phyloP scores from a whole-genome alignment of 1,140 invertebrate species.

The Drosophila bipectinata region DNA sequence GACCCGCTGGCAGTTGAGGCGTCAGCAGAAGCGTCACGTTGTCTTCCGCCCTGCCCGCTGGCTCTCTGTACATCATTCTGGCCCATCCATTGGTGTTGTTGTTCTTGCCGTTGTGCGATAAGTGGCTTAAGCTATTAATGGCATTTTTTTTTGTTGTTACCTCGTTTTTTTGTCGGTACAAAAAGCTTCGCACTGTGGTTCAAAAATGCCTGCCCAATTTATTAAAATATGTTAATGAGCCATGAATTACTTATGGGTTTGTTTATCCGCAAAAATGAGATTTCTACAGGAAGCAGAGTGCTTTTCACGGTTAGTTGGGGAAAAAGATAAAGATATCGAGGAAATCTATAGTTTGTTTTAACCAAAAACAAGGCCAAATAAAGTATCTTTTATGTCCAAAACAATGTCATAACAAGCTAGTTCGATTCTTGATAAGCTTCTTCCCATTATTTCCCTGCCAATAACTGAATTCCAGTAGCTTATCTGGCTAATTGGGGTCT shows the following conservation, averaged over 20 bases:
- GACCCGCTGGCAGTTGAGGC: constrained; percentile 49
- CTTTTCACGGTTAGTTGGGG: background rate
- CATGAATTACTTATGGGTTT: constrained; percentile 1
- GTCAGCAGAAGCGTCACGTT: constrained; percentile 23
- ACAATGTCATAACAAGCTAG: too few relatives aligned
- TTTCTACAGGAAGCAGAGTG: background rate
- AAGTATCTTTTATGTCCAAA: background rate
- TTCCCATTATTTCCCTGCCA: background rate
- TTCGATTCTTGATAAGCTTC: too few relatives aligned
- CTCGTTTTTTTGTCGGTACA: constrained; percentile 49
- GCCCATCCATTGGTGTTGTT: constrained; percentile 54
- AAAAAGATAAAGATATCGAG: background rate
- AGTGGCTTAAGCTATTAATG: constrained; percentile 82
- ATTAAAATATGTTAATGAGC: constrained; percentile 32
- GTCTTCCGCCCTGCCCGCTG: constrained; percentile 9
- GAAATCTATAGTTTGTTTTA: background rate
- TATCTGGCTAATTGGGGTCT: constrained; percentile 30
- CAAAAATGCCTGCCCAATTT: constrained; percentile 23
- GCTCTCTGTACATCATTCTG: constrained; percentile 55
- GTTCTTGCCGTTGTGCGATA: constrained; percentile 63
- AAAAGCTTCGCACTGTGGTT: constrained; percentile 57
- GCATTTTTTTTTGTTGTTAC: constrained; percentile 61
- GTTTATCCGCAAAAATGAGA: constrained; percentile 6
- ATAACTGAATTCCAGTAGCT: background rate
- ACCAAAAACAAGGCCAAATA: background rate